Evolutionary conservation across 2,888 invertebrate species (phyloP).

Genomic region (Himalopsyche anomala): DNA sequence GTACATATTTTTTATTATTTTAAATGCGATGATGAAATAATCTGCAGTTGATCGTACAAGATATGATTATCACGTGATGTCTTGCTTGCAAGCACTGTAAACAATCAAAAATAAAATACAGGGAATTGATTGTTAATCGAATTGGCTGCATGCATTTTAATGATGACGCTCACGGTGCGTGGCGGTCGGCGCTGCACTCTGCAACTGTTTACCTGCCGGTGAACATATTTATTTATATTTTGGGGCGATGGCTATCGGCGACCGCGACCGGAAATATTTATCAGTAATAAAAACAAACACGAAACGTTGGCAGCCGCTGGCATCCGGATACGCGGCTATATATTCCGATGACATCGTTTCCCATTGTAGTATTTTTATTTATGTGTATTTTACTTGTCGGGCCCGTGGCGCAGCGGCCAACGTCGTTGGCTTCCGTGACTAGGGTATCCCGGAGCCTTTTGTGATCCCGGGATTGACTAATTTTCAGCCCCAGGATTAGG

Average conservation of each 20-base stretch:
- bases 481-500: too few relatives aligned
- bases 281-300: conserved; percentile 20
- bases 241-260: not conserved
- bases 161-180: not conserved
- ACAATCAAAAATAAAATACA: not conserved
- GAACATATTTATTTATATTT: not conserved
- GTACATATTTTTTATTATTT: too few relatives aligned
- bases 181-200: not conserved
- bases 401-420: too few relatives aligned
- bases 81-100: not conserved
- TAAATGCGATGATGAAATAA: not conserved
- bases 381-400: too few relatives aligned
- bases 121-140: not conserved
- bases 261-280: conserved; percentile 25
- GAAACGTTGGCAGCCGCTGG: not conserved
- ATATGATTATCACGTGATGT: not conserved
- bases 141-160: conserved; percentile 5
- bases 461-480: too few relatives aligned
- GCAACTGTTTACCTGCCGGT: not conserved
- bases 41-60: not conserved
- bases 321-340: conserved; percentile 1
- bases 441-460: too few relatives aligned
- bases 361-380: too few relatives aligned
- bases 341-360: too few relatives aligned
- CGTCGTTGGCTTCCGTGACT: too few relatives aligned